phyloP scores from a whole-genome alignment of 2,888 invertebrate genomes.

The Oasisia sp. region DNA sequence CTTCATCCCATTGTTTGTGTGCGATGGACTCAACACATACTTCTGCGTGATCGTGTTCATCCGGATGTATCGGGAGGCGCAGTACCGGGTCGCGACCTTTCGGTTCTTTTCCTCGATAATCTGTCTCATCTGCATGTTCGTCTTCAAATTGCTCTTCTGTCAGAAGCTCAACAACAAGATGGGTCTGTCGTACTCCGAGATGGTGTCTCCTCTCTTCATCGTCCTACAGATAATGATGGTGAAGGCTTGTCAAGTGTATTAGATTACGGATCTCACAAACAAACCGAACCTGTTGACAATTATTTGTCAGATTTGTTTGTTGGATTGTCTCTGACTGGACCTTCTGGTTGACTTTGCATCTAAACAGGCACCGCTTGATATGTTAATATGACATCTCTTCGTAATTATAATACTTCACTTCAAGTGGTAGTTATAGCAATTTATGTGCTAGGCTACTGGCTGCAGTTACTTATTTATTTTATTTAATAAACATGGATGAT shows the following conservation, averaged over 20 bases:
- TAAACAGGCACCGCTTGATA: not conserved
- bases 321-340: not conserved
- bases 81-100: constrained; percentile 78
- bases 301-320: not conserved
- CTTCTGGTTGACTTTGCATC: not conserved
- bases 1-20: constrained; percentile 90
- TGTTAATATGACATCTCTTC: not conserved
- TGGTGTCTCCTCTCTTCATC: constrained; percentile 91
- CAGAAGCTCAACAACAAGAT: constrained; percentile 85
- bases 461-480: too few relatives aligned
- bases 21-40: constrained; percentile 92
- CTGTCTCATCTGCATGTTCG: constrained; percentile 84
- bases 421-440: too few relatives aligned
- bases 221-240: constrained; percentile 89
- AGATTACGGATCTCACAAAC: not conserved
- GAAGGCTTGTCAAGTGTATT: constrained; percentile 88
- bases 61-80: constrained; percentile 83
- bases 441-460: too few relatives aligned
- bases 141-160: constrained; percentile 91
- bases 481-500: too few relatives aligned
- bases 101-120: constrained; percentile 85
- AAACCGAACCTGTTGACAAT: not conserved
- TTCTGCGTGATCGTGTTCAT: constrained; percentile 95
- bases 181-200: constrained; percentile 88
- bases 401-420: too few relatives aligned